Evolutionary conservation across 2,888 invertebrate genomes (phyloP).

Genomic region (Spilosoma lubricipeda): DNA sequence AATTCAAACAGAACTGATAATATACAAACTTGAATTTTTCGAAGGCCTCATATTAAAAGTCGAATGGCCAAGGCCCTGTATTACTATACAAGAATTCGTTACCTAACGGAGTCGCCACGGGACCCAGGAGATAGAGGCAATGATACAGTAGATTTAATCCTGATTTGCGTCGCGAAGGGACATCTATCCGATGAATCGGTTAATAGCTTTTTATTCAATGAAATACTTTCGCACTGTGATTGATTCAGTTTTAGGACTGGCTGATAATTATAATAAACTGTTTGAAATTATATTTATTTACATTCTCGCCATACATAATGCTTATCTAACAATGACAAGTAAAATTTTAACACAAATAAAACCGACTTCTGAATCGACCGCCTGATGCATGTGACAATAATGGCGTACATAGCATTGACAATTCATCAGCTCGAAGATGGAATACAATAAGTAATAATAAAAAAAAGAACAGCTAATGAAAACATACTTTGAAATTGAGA

Average conservation of each 20-base stretch:
- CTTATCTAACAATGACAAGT: too few species aligned
- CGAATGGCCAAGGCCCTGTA: background rate
- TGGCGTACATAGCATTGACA: too few species aligned
- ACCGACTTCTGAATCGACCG: too few species aligned
- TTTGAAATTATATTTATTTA: background rate
- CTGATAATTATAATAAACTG: background rate
- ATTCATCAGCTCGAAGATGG: too few species aligned
- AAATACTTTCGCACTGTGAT: background rate
- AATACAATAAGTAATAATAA: too few species aligned
- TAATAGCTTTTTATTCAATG: background rate
- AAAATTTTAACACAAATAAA: too few species aligned
- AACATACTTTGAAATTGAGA: too few species aligned
- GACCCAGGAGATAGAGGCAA: background rate
- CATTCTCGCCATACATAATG: too few species aligned
- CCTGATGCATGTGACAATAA: too few species aligned
- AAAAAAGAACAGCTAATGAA: too few species aligned
- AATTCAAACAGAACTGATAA: background rate
- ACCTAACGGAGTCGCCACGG: background rate
- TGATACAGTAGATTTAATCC: slow-evolving; percentile 1
- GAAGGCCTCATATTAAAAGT: background rate
- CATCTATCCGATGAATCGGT: background rate
- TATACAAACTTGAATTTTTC: background rate
- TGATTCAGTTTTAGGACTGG: background rate
- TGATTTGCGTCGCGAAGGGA: background rate
- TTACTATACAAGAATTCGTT: background rate